Evolutionary conservation across 2,113 vertebrate species (phyloP), one percentile per base, ranked within the genome.

Genomic region (Nothobranchius kuhntae): DNA sequence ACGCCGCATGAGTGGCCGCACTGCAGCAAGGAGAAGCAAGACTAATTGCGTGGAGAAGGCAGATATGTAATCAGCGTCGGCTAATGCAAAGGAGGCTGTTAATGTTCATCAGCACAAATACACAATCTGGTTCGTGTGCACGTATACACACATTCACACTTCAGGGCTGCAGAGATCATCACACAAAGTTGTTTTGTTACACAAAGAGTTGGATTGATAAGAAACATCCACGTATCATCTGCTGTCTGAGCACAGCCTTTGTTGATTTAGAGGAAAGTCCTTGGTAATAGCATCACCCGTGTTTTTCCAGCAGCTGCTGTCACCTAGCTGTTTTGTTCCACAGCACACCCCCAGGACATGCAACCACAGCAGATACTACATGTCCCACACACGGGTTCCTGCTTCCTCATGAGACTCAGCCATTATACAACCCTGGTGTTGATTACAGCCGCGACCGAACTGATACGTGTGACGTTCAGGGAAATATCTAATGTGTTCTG

Each of bases 51-150:
- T 65, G 35, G 73, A 53, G 45, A 45, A 75, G 72, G 64, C 58
- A 52, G 68, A 82, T 80, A 85, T 89, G 80, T 63, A 86, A 87
- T 90, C 85, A 84, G 79, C 30, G 44, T 68, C 59, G 77, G 84
- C 68, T 76, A 83, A 85, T 72, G 75, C 71, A 65, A 71, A 82
- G 78, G 82, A 65, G 69, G 53, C 35, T 81, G 75, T 87, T 87
- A 79, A 84, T n/a, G 45, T 74, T 78, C 69, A 82, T 85, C 81
- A 78, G 77, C 65, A 68, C 30, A 56, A 21, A 71, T 13, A 65
- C 53, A 47, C 50, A 57, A 58, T 69, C 61, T 9, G 45, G 45
- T 71, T 45, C 53, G 47, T 4, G 48, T 65, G 73, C 80, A 68
- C 78, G 12, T 75, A 66, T 24, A 17, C 74, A 52, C 13, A 45